Conservation (phyloP, 2,888 invertebrate species). For the Buathra laborator region DNA sequence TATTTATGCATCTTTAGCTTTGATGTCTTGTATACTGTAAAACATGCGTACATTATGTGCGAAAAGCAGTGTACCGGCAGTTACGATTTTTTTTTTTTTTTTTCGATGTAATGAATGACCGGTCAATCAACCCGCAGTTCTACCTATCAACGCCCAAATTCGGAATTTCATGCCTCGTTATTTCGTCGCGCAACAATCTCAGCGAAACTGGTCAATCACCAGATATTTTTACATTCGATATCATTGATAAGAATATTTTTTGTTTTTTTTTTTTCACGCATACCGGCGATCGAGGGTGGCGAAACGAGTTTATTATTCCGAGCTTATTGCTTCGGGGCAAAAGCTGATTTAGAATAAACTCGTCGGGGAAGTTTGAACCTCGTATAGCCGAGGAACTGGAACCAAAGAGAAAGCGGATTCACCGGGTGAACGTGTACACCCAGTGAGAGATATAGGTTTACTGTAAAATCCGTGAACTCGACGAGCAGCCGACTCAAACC, state of each 20-base stretch:
- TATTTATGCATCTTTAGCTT: background rate
- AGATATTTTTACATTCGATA: background rate
- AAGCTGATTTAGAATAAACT: conserved; percentile 50
- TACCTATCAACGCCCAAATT: conserved; percentile 32
- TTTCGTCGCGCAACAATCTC: conserved; percentile 8
- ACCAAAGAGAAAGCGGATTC: conserved; percentile 70
- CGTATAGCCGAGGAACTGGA: conserved; percentile 58
- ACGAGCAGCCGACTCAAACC: background rate
- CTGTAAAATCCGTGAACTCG: conserved; percentile 20
- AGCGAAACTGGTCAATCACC: background rate
- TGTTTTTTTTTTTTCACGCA: background rate
- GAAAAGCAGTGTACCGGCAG: background rate
- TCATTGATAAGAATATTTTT: conserved; percentile 17
- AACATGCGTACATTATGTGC: background rate
- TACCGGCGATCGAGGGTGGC: conserved; percentile 27
- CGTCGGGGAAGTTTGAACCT: conserved; percentile 50
- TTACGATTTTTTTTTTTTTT: background rate
- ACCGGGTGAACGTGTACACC: conserved; percentile 54
- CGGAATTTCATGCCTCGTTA: conserved; percentile 46
- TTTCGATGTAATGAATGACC: background rate
- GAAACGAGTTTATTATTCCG: conserved; percentile 52
- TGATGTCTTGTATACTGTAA: background rate
- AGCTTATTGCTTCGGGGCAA: conserved; percentile 49
- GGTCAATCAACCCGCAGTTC: conserved; percentile 45
- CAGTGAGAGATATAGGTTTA: conserved; percentile 25